Evolutionary conservation across 2,797 vertebrate genomes (phyloP).

Genomic region (Hybognathus amarus): DNA sequence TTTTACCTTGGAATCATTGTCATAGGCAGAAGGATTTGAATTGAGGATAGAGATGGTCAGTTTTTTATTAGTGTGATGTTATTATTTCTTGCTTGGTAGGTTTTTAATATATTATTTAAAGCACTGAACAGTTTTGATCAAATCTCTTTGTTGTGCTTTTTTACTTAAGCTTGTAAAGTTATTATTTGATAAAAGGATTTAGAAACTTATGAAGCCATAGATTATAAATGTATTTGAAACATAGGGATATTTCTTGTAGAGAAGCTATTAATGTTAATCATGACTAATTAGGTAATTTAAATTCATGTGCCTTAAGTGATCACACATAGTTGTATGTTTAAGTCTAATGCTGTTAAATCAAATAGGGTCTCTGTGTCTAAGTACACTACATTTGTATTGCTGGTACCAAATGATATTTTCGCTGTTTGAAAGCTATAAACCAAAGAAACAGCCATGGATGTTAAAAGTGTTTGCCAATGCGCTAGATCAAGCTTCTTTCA

Average conservation of each 20-base stretch:
- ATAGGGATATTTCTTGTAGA: slow-evolving; percentile 82
- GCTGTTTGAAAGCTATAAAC: slow-evolving; percentile 44
- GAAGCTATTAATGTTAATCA: too few relatives aligned
- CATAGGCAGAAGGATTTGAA: slow-evolving; percentile 58
- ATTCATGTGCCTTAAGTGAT: slow-evolving; percentile 73
- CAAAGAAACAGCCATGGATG: slow-evolving; percentile 45
- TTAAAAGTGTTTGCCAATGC: slow-evolving; percentile 48
- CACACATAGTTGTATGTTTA: slow-evolving; percentile 50
- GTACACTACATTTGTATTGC: slow-evolving; percentile 40
- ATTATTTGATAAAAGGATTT: slow-evolving; percentile 79
- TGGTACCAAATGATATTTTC: slow-evolving; percentile 43
- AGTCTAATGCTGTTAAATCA: slow-evolving; percentile 4
- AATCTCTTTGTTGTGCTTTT: slow-evolving; percentile 56
- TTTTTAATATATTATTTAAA: slow-evolving; percentile 76
- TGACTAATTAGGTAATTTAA: slow-evolving; percentile 81
- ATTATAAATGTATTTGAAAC: slow-evolving; percentile 85
- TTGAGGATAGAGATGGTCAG: slow-evolving; percentile 26
- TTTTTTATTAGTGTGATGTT: slow-evolving; percentile 41
- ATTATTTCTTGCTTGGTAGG: slow-evolving; percentile 39
- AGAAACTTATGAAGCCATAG: slow-evolving; percentile 86
- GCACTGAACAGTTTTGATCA: slow-evolving; percentile 82
- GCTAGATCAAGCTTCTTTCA: slow-evolving; percentile 29
- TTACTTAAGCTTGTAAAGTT: slow-evolving; percentile 82
- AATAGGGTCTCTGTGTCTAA: slow-evolving; percentile 33
- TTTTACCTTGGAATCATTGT: slow-evolving; percentile 44